phyloP scores from a whole-genome alignment of 1,140 invertebrate species.

The Eueides isabella region DNA sequence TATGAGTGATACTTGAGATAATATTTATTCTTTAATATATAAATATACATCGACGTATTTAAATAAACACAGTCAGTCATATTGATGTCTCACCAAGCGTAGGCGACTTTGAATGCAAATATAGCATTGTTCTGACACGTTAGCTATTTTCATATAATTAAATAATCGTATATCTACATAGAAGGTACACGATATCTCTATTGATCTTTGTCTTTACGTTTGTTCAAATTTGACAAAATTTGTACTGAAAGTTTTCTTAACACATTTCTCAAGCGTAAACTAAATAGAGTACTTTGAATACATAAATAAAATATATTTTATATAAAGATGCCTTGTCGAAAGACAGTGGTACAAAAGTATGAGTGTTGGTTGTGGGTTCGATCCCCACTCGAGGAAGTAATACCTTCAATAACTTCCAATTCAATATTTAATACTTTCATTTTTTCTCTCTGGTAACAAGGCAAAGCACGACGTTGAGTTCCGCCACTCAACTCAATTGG shows the following conservation, averaged over 20 bases:
- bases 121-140: conserved; percentile 17
- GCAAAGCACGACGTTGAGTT: too few species aligned
- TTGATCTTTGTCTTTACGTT: not conserved
- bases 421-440: too few species aligned
- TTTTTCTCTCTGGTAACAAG: too few species aligned
- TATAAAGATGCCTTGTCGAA: too few species aligned
- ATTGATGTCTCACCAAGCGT: not conserved
- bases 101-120: conserved; percentile 20
- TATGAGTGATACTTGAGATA: too few species aligned
- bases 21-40: not conserved
- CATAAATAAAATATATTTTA: too few species aligned
- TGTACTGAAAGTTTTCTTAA: not conserved
- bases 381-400: too few species aligned
- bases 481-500: too few species aligned
- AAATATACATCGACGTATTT: not conserved
- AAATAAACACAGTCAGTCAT: not conserved
- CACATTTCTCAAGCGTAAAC: not conserved
- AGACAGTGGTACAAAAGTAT: too few species aligned
- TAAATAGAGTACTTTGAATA: not conserved
- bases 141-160: conserved; percentile 30
- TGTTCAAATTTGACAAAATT: not conserved
- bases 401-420: too few species aligned
- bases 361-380: too few species aligned
- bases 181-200: not conserved
- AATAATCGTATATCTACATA: conserved; percentile 9